Percentiles rank a stretch among this genome's conserved stretches.
Conservation (phyloP, 2,888 invertebrate species). For the Cotesia congregata region DNA sequence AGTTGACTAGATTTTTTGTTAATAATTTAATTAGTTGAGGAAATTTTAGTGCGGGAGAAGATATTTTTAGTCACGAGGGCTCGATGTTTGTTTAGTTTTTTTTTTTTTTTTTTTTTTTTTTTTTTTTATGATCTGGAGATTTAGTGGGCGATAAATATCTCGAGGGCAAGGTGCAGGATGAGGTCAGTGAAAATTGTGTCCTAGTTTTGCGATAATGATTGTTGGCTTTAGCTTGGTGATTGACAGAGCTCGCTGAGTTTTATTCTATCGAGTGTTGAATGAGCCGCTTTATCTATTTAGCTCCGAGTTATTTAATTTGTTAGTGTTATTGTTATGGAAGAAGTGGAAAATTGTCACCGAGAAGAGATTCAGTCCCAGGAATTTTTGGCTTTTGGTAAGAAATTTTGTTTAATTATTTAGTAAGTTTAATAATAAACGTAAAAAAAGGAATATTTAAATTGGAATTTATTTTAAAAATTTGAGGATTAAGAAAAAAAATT, state of each 20-base stretch:
- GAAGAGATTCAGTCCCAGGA: no score
- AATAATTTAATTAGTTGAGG: background rate
- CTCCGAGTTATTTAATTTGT: background rate
- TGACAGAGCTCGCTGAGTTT: conserved; percentile 12
- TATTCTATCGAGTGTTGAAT: conserved; percentile 1
- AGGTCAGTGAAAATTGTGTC: conserved; percentile 44
- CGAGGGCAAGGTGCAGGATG: conserved; percentile 34
- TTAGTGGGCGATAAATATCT: background rate
- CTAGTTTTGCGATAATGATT: conserved; percentile 40
- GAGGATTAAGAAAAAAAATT: no score
- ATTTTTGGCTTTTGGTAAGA: no score
- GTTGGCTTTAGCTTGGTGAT: conserved; percentile 11
- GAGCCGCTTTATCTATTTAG: background rate
- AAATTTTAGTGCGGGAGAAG: no score
- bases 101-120: no score
- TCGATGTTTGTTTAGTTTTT: no score
- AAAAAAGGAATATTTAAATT: no score
- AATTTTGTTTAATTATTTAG: no score
- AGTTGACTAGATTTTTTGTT: background rate
- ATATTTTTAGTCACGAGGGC: no score
- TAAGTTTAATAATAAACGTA: no score
- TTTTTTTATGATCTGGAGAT: background rate
- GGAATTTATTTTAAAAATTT: no score
- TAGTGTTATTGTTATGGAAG: background rate
- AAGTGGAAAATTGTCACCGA: background rate